A percentile compares a stretch with the other conserved stretches of the same genome.
These are phyloP conservation scores for Allobates femoralis DNA, from an alignment of 2,797 vertebrate genomes.

Conservation along the genomic window DNA sequence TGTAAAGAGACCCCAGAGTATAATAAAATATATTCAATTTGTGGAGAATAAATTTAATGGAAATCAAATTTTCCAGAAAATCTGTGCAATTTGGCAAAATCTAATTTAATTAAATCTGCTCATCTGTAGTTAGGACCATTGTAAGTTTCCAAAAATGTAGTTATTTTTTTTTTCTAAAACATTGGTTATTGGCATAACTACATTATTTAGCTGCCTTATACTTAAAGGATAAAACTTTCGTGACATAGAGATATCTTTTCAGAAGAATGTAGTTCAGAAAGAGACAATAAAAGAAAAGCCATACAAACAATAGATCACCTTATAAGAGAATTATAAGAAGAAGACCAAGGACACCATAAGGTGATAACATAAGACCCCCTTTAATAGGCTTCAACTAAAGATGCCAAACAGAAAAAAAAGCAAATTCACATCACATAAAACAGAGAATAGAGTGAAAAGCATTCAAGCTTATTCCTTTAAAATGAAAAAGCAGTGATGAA, in stretches of 20 bases:
- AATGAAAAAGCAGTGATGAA: slow-evolving; percentile 41
- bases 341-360: slow-evolving; percentile 33
- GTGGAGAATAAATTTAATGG: no score
- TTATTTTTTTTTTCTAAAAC: no score
- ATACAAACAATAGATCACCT: not conserved
- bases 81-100: no score
- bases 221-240: not conserved
- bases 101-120: no score
- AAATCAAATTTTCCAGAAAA: no score
- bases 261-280: not conserved
- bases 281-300: not conserved
- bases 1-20: no score
- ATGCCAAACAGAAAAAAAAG: slow-evolving; percentile 31
- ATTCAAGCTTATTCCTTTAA: slow-evolving; percentile 34
- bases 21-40: no score
- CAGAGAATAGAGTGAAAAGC: slow-evolving; percentile 45
- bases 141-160: no score
- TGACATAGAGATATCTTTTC: not conserved
- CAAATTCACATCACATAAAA: slow-evolving; percentile 33
- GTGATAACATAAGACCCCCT: slow-evolving; percentile 39
- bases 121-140: no score
- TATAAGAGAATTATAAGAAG: slow-evolving; percentile 30
- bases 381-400: slow-evolving; percentile 47
- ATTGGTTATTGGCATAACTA: no score
- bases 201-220: no score